These are phyloP conservation scores for Folsomia manolachei DNA, from an alignment of 2,888 invertebrate genomes.

Conservation along the genomic window DNA sequence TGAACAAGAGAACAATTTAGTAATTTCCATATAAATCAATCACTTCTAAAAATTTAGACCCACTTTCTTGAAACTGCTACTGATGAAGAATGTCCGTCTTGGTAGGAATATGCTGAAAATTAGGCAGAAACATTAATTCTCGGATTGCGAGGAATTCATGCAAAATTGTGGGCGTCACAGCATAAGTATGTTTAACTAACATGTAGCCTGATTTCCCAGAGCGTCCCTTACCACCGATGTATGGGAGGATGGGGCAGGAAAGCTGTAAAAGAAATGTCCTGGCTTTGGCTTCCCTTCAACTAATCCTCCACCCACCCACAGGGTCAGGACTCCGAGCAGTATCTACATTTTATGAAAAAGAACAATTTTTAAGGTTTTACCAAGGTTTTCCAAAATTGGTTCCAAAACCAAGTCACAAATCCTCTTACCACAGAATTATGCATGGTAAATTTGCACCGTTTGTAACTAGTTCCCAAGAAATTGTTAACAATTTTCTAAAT, in stretches of 20 bases:
- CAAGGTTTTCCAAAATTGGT: background rate
- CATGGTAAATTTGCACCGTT: constrained; percentile 8
- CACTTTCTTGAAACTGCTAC: constrained; percentile 43
- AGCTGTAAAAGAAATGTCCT: constrained; percentile 21
- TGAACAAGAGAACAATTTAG: background rate
- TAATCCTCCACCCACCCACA: constrained; percentile 12
- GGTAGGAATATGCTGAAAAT: constrained; percentile 39
- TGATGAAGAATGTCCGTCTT: constrained; percentile 42
- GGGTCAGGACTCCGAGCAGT: background rate
- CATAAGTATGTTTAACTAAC: no score
- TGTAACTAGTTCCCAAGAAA: background rate
- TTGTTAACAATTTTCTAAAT: background rate
- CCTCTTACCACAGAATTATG: constrained; percentile 17
- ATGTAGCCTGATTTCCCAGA: constrained; percentile 45
- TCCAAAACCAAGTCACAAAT: background rate
- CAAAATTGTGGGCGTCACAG: background rate
- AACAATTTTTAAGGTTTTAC: background rate
- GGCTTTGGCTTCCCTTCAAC: constrained; percentile 6
- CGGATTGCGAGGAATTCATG: background rate
- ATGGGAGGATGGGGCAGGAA: constrained; percentile 32
- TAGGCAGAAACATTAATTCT: background rate
- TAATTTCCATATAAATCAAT: background rate
- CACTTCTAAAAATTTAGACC: no score
- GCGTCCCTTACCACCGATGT: constrained; percentile 42
- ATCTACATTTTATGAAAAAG: background rate